A percentile compares a stretch with the other conserved stretches of the same genome.
phyloP scores from a whole-genome alignment of 2,113 vertebrate species.

The Grammomys dolichurus region DNA sequence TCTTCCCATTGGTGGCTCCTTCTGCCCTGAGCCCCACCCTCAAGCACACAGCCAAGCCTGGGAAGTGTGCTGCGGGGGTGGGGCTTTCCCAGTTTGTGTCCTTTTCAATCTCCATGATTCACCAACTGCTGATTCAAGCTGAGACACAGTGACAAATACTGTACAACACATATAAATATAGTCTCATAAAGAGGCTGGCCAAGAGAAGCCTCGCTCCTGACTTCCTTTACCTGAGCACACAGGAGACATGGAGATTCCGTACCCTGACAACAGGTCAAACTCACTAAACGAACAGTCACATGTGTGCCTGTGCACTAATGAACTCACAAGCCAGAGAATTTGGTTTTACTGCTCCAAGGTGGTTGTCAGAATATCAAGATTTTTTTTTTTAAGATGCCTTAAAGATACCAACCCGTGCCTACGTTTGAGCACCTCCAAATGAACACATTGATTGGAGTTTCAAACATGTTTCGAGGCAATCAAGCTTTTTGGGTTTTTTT shows the following conservation, averaged over 20 bases:
- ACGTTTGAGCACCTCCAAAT: background rate
- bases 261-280: background rate
- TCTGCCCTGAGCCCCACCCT: constrained; percentile 26
- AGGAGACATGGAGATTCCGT: background rate
- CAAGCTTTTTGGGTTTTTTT: background rate
- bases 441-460: background rate
- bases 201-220: background rate
- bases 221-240: background rate
- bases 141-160: constrained; percentile 49
- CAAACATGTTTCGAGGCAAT: background rate
- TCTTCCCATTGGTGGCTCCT: background rate
- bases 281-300: too few relatives aligned
- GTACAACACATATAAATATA: background rate
- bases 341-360: background rate
- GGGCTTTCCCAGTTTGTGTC: constrained; percentile 22
- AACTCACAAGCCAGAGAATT: background rate
- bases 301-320: background rate
- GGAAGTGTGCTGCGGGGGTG: background rate
- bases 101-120: constrained; percentile 62
- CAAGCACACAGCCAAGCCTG: background rate
- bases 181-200: background rate
- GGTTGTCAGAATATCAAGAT: background rate
- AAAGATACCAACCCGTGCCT: background rate
- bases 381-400: constrained; percentile 7
- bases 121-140: constrained; percentile 64